Evolutionary conservation across 2,888 invertebrate species (phyloP), one percentile per base, ranked within the genome.

Genomic region (Serrognathus titanus): DNA sequence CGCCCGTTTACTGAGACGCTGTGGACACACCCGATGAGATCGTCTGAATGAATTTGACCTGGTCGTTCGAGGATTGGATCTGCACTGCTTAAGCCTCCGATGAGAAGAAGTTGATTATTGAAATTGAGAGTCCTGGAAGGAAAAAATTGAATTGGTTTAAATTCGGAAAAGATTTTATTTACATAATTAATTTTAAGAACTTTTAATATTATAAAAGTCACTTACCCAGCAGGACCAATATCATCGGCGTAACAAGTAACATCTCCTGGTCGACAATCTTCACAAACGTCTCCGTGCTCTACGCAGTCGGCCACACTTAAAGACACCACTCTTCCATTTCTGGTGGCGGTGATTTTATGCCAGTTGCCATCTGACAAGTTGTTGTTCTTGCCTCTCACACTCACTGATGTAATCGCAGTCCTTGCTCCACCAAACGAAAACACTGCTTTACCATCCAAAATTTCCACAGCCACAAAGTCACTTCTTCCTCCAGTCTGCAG

Each of bases 11-110:
- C 85, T 0, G 90, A 85, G 1, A 96, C 89, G 65, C 93, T 93
- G 71, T 95, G 94, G 64, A 97, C 86, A 72, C 97, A 97, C 4
- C 97, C 97, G 11, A 96, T 88, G 58, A 97, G 87, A 74, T 97
- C 96, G 72, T 96, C 95, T 0, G 94, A 89, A 69, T 89, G 89
- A 39, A 97, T 86, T 78, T 96, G 95, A 0, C 93, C 94, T 0
- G 92, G 92, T 45, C 94, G 84, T 74, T 94, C 93, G 24, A 95
- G 77, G 0, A 95, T 87, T 10, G 94, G 91, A 76, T 93, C 92
- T 0, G 94, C 91, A 63, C 87, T 87, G 46, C 85, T 81, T 37
- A 97, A 79, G 6, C 97, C 97, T 16, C 96, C 96, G 62, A 97
- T 83, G 46, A 90, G 82, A 56, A 97, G 78, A 0, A 89, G 90